phyloP scores from a whole-genome alignment of 2,113 vertebrate genomes.

The Leptobrachium leishanense region DNA sequence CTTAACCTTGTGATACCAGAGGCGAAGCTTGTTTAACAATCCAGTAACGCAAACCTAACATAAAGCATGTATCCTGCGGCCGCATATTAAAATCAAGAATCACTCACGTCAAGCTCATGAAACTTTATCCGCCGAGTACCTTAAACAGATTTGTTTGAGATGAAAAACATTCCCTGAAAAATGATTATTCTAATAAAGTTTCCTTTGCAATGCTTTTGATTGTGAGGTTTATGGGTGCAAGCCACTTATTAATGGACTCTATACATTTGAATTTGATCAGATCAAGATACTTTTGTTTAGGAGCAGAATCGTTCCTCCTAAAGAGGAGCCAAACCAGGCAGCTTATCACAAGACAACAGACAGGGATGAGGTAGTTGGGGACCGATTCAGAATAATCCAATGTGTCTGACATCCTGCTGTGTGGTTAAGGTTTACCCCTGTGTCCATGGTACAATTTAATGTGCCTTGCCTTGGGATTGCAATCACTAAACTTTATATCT shows the following conservation, averaged over 20 bases:
- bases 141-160: background rate
- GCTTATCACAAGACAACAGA: background rate
- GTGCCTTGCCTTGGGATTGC: constrained; percentile 31
- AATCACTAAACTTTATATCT: constrained; percentile 36
- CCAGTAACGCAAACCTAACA: background rate
- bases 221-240: background rate
- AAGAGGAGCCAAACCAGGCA: background rate
- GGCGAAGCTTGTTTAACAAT: background rate
- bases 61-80: background rate
- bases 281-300: constrained; percentile 1
- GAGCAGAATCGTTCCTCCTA: background rate
- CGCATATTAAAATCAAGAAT: background rate
- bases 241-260: background rate
- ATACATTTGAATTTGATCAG: background rate
- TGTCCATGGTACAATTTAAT: constrained; percentile 69
- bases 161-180: background rate
- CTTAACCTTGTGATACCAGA: background rate
- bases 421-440: constrained; percentile 24
- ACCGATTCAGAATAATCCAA: constrained; percentile 4
- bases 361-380: background rate
- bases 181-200: background rate
- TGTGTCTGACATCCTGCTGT: constrained; percentile 17
- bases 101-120: background rate
- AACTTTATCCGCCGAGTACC: background rate
- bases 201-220: background rate